Evolutionary conservation across 2,797 vertebrate species (phyloP), one percentile per base, ranked within the genome.

Genomic region (Anas georgica): DNA sequence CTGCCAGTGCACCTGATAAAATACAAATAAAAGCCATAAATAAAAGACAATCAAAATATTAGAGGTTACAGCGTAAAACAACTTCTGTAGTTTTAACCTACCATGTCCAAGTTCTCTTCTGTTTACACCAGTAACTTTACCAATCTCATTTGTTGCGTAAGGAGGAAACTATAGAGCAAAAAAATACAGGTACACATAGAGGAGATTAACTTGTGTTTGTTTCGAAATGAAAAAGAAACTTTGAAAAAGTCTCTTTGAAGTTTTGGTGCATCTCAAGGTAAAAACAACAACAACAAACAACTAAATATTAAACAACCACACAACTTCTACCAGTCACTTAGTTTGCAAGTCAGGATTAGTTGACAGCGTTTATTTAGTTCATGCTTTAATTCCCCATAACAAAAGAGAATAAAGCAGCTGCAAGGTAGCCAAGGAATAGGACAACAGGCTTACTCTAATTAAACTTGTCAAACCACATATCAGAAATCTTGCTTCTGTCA

Each of bases 141-240:
- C 99, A 66, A 97, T 98, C 97, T 99, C 99, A 96, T 99, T 99
- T 67, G 99, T 99, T 89, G 99, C 99, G 79, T 99, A 99, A 28
- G 99, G 99, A 88, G 99, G 99, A 97, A 99, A 99, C 99, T 99
- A 80, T 39, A 95, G 98, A 91, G 67, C 22, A 62, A 83, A 76
- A 84, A 67, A 75, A 33, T 25, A 48, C 23, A 48, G 25, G 48
- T 4, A 17, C 4, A 31, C 16, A 62, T 9, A 41, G 3, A 63
- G 9, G 67, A 86, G 63, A 52, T 64, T 12, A 73, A 20, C 5
- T 7, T 45, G 3, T 39, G 37, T 39, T 39, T 39, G 37, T 39
- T 39, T 39, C 3, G 37, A 39, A 39, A 39, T 39, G 37, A 39
- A 39, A 39, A 39, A 39, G 37, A 39, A 39, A 37, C 37, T 45